A percentile compares a stretch with the other conserved stretches of the same genome.
phyloP scores from a whole-genome alignment of 2,113 vertebrate species.

The Oenanthe melanoleuca region DNA sequence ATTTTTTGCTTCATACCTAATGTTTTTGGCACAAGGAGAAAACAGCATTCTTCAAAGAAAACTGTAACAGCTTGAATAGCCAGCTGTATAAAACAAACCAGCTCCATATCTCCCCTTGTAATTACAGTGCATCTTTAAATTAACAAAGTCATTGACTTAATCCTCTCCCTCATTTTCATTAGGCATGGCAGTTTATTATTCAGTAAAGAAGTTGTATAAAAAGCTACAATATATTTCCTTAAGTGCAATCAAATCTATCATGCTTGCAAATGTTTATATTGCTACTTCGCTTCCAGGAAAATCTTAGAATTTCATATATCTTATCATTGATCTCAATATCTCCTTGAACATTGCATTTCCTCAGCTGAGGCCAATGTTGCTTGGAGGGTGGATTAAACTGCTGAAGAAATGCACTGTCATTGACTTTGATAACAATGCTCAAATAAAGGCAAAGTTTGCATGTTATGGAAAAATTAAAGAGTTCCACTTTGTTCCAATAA shows the following conservation, averaged over 20 bases:
- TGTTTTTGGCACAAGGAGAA: background rate
- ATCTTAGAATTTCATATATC: background rate
- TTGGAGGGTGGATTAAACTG: background rate
- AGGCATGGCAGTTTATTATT: background rate
- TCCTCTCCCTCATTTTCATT: background rate
- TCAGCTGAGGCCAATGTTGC: background rate
- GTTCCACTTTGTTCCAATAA: background rate
- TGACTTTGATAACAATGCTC: background rate
- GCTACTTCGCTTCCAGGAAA: background rate
- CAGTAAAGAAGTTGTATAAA: background rate
- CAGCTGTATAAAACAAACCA: background rate
- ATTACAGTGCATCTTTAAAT: background rate
- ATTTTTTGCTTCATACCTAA: background rate
- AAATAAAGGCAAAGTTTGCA: background rate
- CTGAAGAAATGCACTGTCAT: background rate
- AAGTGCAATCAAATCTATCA: background rate
- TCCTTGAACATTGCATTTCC: background rate
- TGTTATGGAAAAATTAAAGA: background rate
- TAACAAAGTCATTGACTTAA: background rate
- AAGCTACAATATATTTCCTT: background rate
- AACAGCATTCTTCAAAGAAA: background rate
- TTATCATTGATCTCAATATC: background rate
- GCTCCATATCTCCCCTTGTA: background rate
- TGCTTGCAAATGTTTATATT: background rate
- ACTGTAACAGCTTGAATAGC: background rate